phyloP scores from a whole-genome alignment of 2,113 vertebrate genomes.

The Lamprologus tigripictilis region DNA sequence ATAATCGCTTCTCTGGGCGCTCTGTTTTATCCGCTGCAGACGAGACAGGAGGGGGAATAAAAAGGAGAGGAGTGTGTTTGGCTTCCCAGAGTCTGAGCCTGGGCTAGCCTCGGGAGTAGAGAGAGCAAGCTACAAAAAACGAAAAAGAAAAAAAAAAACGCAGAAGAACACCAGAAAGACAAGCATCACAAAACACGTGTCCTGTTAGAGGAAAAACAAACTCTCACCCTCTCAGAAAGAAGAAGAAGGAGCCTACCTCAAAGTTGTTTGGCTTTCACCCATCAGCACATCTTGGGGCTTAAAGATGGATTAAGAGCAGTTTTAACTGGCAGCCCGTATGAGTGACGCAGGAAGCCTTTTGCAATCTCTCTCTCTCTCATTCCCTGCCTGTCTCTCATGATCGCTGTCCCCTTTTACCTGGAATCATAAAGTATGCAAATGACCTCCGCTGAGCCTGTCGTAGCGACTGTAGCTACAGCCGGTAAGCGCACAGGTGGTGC shows the following conservation, averaged over 20 bases:
- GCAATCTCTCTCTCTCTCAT: neutral
- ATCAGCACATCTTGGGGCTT: slow-evolving; percentile 32
- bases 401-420: slow-evolving; percentile 32
- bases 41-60: neutral
- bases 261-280: slow-evolving; percentile 5
- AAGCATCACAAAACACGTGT: slow-evolving; percentile 19
- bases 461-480: slow-evolving; percentile 49
- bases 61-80: neutral
- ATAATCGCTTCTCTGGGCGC: neutral
- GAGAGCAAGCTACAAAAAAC: neutral
- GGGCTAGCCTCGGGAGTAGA: slow-evolving; percentile 18
- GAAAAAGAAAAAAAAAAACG: neutral
- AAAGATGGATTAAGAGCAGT: neutral
- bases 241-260: slow-evolving; percentile 38
- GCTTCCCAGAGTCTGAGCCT: neutral
- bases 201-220: slow-evolving; percentile 18
- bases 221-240: neutral
- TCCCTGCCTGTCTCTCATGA: neutral
- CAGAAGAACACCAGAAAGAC: slow-evolving; percentile 6
- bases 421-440: slow-evolving; percentile 71
- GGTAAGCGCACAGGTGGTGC: slow-evolving; percentile 42
- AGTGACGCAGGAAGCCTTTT: neutral
- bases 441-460: slow-evolving; percentile 26
- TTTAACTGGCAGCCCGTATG: neutral
- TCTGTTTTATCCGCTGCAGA: slow-evolving; percentile 10